These are phyloP conservation scores for Lasioglossum vierecki DNA, from an alignment of 2,888 invertebrate species.

Conservation along the genomic window DNA sequence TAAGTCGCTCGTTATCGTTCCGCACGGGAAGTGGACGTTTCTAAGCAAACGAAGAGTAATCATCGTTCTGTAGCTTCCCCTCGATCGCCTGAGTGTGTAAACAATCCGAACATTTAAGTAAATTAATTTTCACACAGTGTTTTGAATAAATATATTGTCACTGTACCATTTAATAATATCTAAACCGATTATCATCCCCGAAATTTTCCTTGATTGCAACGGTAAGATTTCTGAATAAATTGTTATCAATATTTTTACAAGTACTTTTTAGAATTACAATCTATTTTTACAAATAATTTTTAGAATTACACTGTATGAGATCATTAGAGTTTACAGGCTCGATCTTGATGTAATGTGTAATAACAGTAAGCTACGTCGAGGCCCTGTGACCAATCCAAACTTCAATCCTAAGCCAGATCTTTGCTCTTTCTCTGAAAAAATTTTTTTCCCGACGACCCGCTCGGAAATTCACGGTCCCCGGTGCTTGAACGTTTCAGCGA, in stretches of 20 bases:
- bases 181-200: no score
- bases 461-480: neutral
- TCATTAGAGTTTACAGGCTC: no score
- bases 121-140: neutral
- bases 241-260: no score
- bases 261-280: no score
- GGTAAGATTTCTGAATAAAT: no score
- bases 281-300: no score
- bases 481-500: slow-evolving; percentile 1
- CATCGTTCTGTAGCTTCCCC: neutral
- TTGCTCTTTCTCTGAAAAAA: neutral
- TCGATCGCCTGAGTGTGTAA: neutral
- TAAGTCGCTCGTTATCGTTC: slow-evolving; percentile 14
- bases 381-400: neutral
- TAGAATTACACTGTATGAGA: no score
- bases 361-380: neutral
- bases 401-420: neutral
- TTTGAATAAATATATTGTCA: neutral
- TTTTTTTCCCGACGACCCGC: neutral
- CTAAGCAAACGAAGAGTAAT: neutral
- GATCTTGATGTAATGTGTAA: neutral
- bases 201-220: no score
- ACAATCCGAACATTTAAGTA: neutral
- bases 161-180: no score
- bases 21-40: neutral